Conservation (phyloP, 1,140 invertebrate species). For the Holotrichia oblita region DNA sequence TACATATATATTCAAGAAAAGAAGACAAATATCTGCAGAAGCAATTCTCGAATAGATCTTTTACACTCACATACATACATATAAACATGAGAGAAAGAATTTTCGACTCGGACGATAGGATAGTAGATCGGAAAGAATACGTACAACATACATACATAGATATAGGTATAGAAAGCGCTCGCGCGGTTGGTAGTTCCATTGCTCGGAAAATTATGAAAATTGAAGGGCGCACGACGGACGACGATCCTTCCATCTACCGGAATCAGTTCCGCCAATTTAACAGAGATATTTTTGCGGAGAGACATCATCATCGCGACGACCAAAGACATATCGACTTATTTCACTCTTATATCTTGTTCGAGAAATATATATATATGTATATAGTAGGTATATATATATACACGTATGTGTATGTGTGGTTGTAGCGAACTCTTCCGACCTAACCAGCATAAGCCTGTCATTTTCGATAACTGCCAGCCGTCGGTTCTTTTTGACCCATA, state of each 20-base stretch:
- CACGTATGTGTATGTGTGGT: neutral
- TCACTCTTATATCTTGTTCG: conserved; percentile 2
- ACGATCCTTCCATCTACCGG: conserved; percentile 39
- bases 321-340: neutral
- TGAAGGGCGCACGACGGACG: conserved; percentile 44
- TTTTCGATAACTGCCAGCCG: conserved; percentile 48
- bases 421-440: neutral
- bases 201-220: conserved; percentile 55
- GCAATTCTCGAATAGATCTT: neutral
- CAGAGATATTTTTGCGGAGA: conserved; percentile 49
- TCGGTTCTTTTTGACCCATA: conserved; percentile 37
- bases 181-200: conserved; percentile 43
- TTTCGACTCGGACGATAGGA: neutral
- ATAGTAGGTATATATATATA: too few relatives aligned
- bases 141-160: neutral
- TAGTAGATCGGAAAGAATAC: neutral
- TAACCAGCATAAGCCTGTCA: conserved; percentile 50
- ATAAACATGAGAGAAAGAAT: neutral
- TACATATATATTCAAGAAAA: too few relatives aligned
- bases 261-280: conserved; percentile 53
- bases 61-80: conserved; percentile 3
- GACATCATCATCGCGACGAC: conserved; percentile 36
- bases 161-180: conserved; percentile 12
- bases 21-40: too few relatives aligned
- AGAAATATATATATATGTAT: neutral